phyloP scores from a whole-genome alignment of 2,797 vertebrate species.

The Chanos chanos region DNA sequence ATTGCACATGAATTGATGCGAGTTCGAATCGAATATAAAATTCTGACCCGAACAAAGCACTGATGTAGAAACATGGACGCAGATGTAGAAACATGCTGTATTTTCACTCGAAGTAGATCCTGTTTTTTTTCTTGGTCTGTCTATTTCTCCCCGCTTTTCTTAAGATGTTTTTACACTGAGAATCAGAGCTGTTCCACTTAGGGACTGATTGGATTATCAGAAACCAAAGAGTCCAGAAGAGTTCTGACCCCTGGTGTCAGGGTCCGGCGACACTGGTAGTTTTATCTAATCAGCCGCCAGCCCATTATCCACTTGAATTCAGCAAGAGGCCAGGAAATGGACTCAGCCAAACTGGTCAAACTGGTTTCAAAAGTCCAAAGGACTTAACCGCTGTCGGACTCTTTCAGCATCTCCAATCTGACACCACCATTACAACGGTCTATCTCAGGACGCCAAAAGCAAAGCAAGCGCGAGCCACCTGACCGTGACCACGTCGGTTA shows the following conservation, averaged over 20 bases:
- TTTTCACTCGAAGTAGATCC: too few relatives aligned
- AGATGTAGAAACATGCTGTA: too few relatives aligned
- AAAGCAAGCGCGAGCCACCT: conserved; percentile 3
- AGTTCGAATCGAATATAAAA: too few relatives aligned
- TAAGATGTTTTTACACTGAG: neutral
- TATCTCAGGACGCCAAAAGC: conserved; percentile 1
- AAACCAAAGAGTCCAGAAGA: conserved; percentile 10
- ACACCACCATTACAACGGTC: conserved; percentile 19
- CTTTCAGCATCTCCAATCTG: conserved; percentile 5
- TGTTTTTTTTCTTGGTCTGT: too few relatives aligned
- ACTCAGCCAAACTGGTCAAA: conserved; percentile 2
- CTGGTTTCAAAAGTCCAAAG: conserved; percentile 22
- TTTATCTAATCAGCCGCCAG: too few relatives aligned
- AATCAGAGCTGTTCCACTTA: conserved; percentile 15
- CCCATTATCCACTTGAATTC: too few relatives aligned
- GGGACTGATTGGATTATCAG: conserved; percentile 14
- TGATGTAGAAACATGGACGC: neutral
- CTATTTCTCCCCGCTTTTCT: neutral
- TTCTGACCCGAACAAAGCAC: too few relatives aligned
- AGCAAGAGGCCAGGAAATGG: neutral
- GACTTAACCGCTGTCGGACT: conserved; percentile 10
- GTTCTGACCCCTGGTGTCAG: conserved; percentile 9
- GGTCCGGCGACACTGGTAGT: conserved; percentile 3
- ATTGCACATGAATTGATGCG: too few relatives aligned
- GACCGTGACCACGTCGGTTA: too few relatives aligned